A percentile compares a stretch with the other conserved stretches of the same genome.
These are phyloP conservation scores for Galerucella calmariensis DNA, from an alignment of 2,888 invertebrate species.

Conservation along the genomic window DNA sequence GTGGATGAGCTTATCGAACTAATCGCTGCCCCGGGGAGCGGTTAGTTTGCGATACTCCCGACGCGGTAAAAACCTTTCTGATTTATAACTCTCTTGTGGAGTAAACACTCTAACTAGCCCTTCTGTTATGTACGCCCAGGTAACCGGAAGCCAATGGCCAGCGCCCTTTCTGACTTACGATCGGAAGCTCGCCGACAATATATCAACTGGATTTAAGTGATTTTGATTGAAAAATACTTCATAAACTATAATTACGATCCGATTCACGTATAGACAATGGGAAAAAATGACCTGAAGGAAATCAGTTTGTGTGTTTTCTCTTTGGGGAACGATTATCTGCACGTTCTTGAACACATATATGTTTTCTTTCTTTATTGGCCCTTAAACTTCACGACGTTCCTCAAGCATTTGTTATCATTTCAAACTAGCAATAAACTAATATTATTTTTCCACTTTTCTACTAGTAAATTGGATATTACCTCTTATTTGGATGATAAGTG, in stretches of 20 bases:
- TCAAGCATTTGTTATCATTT: no score
- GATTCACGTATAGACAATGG: constrained; percentile 37
- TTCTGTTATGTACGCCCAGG: constrained; percentile 44
- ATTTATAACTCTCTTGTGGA: constrained; percentile 57
- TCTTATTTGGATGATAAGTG: not conserved
- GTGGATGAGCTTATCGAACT: constrained; percentile 58
- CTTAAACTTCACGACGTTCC: no score
- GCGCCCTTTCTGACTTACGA: constrained; percentile 47
- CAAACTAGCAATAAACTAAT: not conserved
- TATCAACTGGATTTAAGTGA: constrained; percentile 53
- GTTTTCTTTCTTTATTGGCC: not conserved
- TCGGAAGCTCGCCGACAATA: constrained; percentile 46
- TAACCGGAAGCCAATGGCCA: constrained; percentile 40
- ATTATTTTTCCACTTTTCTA: not conserved
- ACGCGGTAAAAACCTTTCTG: constrained; percentile 55
- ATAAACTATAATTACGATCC: constrained; percentile 47
- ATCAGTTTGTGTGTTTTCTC: constrained; percentile 30
- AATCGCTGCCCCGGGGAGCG: constrained; percentile 59
- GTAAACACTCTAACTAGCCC: constrained; percentile 56
- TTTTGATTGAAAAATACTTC: constrained; percentile 54
- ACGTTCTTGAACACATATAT: not conserved
- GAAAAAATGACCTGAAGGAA: constrained; percentile 32
- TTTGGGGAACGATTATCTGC: constrained; percentile 22
- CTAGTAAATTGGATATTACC: not conserved
- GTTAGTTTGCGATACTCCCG: constrained; percentile 58